Evolutionary conservation across 2,113 vertebrate species (phyloP), one percentile per base, ranked within the genome.

Genomic region (Myodes glareolus): DNA sequence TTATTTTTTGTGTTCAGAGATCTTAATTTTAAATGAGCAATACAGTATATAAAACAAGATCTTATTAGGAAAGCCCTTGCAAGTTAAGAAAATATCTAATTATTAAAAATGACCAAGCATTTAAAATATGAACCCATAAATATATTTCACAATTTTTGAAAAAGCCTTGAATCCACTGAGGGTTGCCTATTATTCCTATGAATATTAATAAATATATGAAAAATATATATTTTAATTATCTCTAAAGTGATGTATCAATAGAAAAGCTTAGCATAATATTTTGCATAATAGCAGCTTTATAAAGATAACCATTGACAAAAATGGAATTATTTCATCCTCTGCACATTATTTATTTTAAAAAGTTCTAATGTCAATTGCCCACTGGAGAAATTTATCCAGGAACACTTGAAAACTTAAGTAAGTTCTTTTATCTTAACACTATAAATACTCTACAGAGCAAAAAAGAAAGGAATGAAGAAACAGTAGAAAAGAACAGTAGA

Each of bases 91-190:
- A 93, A 77, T 19, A n/a, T 11, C 0, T 2, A 73, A 33, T 92
- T 92, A 19, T 13, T 89, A 86, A 86, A 84, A 94, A 70, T 36
- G 8, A 95, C 31, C 1, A 70, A 75, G 19, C 5, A 29, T 33
- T 95, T 76, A 73, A 93, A 67, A 78, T 91, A 93, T 91, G 88
- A 93, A 88, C 17, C 31, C 13, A n/a, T 36, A 4, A 45, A 5
- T 39, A 31, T 31, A 13, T 84, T 47, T 61, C n/a, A 47, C 23
- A 67, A 36, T 91, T 61, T 89, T 89, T 78, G 3, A 91, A 92
- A 27, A 80, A 36, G 3, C 77, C 36, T 80, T 88, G 12, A 67
- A 61, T 6, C 5, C 58, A 76, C 23, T 88, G 70, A 31, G 14
- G 86, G 11, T 31, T 82, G 47, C 81, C 58, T 68, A 88, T 55